Conservation (phyloP, 2,888 invertebrate species). For the Rhaphigaster nebulosa region DNA sequence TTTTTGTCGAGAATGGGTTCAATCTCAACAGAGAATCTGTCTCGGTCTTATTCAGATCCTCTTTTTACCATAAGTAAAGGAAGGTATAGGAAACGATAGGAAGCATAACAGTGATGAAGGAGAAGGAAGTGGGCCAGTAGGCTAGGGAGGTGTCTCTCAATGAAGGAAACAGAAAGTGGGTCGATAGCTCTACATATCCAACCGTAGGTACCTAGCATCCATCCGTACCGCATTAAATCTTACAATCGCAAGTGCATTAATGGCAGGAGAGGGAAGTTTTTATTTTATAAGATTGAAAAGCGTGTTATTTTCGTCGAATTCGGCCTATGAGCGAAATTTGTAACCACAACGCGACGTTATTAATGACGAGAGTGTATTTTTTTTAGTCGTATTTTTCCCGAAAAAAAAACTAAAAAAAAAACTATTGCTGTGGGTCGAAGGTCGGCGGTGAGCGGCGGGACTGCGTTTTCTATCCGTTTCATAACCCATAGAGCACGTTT, state of each 20-base stretch:
- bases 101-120: background rate
- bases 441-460: too few species aligned
- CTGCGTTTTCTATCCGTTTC: too few species aligned
- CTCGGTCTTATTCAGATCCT: background rate
- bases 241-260: background rate
- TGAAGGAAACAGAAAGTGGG: conserved; percentile 33
- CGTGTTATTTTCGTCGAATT: too few species aligned
- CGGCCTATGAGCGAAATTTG: too few species aligned
- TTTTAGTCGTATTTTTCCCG: too few species aligned
- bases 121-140: conserved; percentile 30
- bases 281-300: too few species aligned
- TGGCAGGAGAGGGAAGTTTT: too few species aligned
- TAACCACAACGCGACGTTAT: too few species aligned
- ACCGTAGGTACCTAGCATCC: background rate
- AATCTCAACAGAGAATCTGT: background rate
- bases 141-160: conserved; percentile 2
- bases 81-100: background rate
- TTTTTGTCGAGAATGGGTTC: background rate
- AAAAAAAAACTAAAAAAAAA: too few species aligned
- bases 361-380: too few species aligned
- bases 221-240: background rate
- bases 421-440: too few species aligned
- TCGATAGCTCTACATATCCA: conserved; percentile 33
- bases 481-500: too few species aligned
- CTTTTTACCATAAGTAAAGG: background rate